Percentiles rank a stretch among this genome's conserved stretches.
phyloP scores from a whole-genome alignment of 2,888 invertebrate species.

The Scelioninae gen. 2 region DNA sequence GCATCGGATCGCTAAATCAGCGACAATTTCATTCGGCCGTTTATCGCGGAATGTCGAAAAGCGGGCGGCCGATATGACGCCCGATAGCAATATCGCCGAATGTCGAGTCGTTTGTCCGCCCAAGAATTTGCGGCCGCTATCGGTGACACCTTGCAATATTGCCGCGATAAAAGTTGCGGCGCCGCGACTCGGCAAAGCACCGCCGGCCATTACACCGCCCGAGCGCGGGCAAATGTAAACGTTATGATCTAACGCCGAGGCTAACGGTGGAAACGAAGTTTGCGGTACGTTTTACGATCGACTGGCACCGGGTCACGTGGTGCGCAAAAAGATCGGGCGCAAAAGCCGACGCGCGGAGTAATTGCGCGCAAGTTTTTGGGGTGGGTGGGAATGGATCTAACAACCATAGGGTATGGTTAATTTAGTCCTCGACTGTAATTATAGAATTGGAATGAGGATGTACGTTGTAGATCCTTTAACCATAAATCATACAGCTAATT shows the following conservation, averaged over 20 bases:
- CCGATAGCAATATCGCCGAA: slow-evolving; percentile 55
- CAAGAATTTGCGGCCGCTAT: slow-evolving; percentile 50
- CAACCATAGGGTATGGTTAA: too few relatives aligned
- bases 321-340: too few relatives aligned
- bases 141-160: slow-evolving; percentile 58
- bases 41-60: too few relatives aligned
- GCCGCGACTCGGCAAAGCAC: slow-evolving; percentile 45
- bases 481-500: too few relatives aligned
- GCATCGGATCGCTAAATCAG: slow-evolving; percentile 4
- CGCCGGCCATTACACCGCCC: slow-evolving; percentile 46
- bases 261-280: slow-evolving; percentile 61
- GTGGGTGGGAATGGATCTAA: too few relatives aligned
- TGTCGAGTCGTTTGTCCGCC: slow-evolving; percentile 50
- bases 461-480: too few relatives aligned
- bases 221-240: slow-evolving; percentile 58
- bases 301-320: slow-evolving; percentile 46
- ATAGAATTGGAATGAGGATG: too few relatives aligned
- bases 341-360: slow-evolving; percentile 34
- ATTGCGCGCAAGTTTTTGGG: too few relatives aligned
- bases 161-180: slow-evolving; percentile 57
- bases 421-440: too few relatives aligned
- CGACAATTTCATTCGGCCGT: slow-evolving; percentile 3
- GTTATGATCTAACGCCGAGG: slow-evolving; percentile 55
- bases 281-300: slow-evolving; percentile 58
- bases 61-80: too few relatives aligned